Conservation (phyloP, 2,797 vertebrate species). For the Ceryle rudis region DNA sequence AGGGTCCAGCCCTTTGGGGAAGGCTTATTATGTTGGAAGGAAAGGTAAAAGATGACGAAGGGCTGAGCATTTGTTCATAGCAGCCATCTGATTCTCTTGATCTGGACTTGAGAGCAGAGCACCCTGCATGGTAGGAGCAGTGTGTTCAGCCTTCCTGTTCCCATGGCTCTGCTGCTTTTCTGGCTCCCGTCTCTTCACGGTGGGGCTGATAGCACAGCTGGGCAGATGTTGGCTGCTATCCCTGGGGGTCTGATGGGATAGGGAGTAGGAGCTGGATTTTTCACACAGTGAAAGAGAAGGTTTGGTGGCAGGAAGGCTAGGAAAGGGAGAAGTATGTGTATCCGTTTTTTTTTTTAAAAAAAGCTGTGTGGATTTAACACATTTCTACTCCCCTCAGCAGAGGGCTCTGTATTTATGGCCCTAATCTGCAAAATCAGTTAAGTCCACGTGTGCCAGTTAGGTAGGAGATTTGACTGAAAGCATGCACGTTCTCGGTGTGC, state of each 20-base stretch:
- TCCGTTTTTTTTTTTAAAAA: background rate
- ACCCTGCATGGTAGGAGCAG: accelerated
- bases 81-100: background rate
- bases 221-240: background rate
- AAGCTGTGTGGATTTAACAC: background rate
- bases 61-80: background rate
- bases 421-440: conserved; percentile 11
- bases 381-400: background rate
- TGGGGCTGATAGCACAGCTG: background rate
- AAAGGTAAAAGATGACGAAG: background rate
- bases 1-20: background rate
- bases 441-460: background rate
- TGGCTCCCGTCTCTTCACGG: background rate
- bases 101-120: background rate
- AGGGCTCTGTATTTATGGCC: background rate
- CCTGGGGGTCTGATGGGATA: background rate
- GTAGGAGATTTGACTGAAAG: background rate
- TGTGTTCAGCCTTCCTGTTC: background rate
- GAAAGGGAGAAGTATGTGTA: background rate
- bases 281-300: background rate
- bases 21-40: background rate
- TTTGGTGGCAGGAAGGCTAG: background rate
- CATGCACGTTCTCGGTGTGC: background rate
- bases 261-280: background rate
- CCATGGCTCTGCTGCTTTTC: background rate